Evolutionary conservation across 2,797 vertebrate species (phyloP).

Genomic region (Poecilia picta): DNA sequence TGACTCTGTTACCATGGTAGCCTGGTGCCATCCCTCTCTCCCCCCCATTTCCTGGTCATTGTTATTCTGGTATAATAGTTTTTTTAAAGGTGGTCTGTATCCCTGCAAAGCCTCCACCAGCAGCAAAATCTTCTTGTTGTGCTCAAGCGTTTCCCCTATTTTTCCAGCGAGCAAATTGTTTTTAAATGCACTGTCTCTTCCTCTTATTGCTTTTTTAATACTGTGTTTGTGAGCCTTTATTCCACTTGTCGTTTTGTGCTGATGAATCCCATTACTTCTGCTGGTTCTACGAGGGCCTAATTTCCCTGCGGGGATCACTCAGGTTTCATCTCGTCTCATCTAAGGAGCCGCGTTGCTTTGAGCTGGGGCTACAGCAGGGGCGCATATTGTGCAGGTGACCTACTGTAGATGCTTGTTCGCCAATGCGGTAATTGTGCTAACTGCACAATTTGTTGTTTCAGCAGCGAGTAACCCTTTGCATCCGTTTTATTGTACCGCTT

Average conservation of each 20-base stretch:
- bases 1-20: constrained; percentile 5
- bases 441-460: not conserved
- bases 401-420: not conserved
- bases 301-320: constrained; percentile 49
- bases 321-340: constrained; percentile 30
- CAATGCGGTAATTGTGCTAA: constrained; percentile 12
- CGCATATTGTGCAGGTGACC: constrained; percentile 16
- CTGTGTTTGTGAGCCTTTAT: constrained; percentile 35
- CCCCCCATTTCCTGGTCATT: not conserved
- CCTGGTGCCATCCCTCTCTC: not conserved
- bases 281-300: constrained; percentile 5
- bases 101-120: not conserved
- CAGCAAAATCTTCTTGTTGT: not conserved
- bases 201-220: constrained; percentile 44
- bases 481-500: accelerated
- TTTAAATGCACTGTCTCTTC: constrained; percentile 43
- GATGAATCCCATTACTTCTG: constrained; percentile 42
- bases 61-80: not conserved
- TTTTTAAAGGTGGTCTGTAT: not conserved
- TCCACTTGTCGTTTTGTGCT: constrained; percentile 21
- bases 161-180: constrained; percentile 33
- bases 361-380: not conserved
- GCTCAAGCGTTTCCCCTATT: constrained; percentile 6
- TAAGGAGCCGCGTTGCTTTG: not conserved
- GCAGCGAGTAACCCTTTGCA: constrained; percentile 25